Percentiles rank a stretch among this genome's conserved stretches.
These are phyloP conservation scores for Perccottus glenii DNA, from an alignment of 2,113 vertebrate species.

Conservation along the genomic window DNA sequence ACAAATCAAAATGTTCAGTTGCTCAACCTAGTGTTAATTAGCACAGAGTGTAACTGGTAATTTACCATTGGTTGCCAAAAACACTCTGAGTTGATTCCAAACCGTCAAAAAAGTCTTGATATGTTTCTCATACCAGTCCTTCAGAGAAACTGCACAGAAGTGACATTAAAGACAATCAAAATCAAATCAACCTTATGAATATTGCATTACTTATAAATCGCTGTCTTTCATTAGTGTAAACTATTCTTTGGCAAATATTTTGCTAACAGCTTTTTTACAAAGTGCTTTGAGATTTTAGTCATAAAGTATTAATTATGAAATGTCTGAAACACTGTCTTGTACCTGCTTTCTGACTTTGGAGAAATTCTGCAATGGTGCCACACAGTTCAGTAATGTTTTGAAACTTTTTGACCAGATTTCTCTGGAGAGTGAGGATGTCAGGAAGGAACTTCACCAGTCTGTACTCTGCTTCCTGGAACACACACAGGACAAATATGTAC, in stretches of 20 bases:
- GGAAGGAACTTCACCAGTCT: slow-evolving; percentile 88
- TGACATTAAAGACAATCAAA: slow-evolving; percentile 18
- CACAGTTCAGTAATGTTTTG: slow-evolving; percentile 81
- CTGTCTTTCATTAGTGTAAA: slow-evolving; percentile 22
- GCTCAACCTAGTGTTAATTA: not conserved
- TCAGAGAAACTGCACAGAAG: slow-evolving; percentile 72
- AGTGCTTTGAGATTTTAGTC: slow-evolving; percentile 26
- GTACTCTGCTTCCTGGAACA: slow-evolving; percentile 86
- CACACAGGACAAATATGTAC: not conserved
- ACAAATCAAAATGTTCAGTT: not conserved
- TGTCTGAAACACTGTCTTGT: too few species aligned
- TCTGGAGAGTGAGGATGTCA: slow-evolving; percentile 89
- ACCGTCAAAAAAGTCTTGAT: slow-evolving; percentile 83
- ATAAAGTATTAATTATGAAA: too few species aligned
- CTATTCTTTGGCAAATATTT: slow-evolving; percentile 30
- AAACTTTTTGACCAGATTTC: slow-evolving; percentile 86
- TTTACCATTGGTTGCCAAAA: slow-evolving; percentile 86
- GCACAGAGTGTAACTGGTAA: not conserved
- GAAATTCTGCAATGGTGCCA: slow-evolving; percentile 80
- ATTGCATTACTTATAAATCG: too few species aligned
- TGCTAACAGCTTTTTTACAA: slow-evolving; percentile 25
- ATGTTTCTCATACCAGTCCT: slow-evolving; percentile 66
- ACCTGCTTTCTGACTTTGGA: slow-evolving; percentile 83
- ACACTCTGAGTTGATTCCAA: slow-evolving; percentile 90
- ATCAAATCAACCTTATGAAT: not conserved